A percentile compares a stretch with the other conserved stretches of the same genome.
phyloP scores from a whole-genome alignment of 2,113 vertebrate genomes.

The Calyptomena viridis region DNA sequence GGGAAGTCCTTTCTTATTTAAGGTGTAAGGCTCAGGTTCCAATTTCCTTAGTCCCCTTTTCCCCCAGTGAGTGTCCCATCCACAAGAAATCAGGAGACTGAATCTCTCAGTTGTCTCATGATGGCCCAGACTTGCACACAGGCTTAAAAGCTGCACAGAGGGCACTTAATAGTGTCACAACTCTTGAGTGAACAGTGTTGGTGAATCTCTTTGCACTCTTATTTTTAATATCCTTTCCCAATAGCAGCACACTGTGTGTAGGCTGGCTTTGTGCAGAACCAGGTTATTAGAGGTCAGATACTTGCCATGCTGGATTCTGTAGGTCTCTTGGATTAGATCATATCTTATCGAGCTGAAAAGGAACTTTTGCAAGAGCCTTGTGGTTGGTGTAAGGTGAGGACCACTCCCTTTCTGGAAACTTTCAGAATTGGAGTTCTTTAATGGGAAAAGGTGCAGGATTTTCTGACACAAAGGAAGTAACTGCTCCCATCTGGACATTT shows the following conservation, averaged over 20 bases:
- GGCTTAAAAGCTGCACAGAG: not conserved
- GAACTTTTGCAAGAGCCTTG: not conserved
- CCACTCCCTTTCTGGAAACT: not conserved
- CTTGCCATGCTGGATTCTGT: not conserved
- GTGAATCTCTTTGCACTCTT: not conserved
- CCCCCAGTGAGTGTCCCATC: not conserved
- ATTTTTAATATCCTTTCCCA: not conserved
- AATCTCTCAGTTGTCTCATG: not conserved
- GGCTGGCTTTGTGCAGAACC: not conserved
- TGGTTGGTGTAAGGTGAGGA: not conserved
- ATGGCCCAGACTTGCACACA: not conserved
- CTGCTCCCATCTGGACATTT: not conserved
- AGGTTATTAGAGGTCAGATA: not conserved
- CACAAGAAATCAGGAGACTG: not conserved
- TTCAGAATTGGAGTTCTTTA: not conserved
- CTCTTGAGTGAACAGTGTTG: accelerated
- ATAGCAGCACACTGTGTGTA: not conserved
- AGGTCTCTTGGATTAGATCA: not conserved
- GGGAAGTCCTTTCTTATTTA: not conserved
- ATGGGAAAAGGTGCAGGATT: not conserved
- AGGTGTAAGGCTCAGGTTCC: not conserved
- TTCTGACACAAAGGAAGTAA: not conserved
- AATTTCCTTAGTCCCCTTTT: not conserved
- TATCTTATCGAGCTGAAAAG: constrained; percentile 28
- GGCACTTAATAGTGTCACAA: not conserved